phyloP scores from a whole-genome alignment of 2,113 vertebrate genomes.

The Clupea harengus region DNA sequence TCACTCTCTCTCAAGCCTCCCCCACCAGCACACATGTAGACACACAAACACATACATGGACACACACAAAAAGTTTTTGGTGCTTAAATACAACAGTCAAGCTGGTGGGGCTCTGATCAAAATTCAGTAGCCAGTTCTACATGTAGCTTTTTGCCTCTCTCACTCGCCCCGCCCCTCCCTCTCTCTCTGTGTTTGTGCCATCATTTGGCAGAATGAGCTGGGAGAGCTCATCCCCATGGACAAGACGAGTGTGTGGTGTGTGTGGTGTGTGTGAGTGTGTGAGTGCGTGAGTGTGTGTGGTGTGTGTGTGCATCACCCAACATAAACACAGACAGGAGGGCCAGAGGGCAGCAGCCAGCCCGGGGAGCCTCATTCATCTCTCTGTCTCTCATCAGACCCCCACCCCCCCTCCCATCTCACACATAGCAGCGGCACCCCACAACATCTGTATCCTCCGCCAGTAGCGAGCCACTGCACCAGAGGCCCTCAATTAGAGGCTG shows the following conservation, averaged over 20 bases:
- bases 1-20: neutral
- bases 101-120: too few species aligned
- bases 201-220: slow-evolving; percentile 39
- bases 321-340: slow-evolving; percentile 57
- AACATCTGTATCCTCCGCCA: too few species aligned
- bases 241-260: slow-evolving; percentile 4
- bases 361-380: slow-evolving; percentile 52
- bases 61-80: neutral
- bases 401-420: neutral
- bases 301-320: slow-evolving; percentile 52
- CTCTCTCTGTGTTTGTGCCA: neutral
- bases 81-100: neutral
- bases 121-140: too few species aligned
- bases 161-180: slow-evolving; percentile 1
- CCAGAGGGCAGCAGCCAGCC: slow-evolving; percentile 61
- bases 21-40: neutral
- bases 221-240: slow-evolving; percentile 45
- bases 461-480: too few species aligned
- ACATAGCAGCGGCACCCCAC: too few species aligned
- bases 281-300: neutral
- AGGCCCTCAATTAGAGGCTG: too few species aligned
- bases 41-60: neutral
- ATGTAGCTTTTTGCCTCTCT: neutral
- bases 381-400: neutral
- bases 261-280: neutral